Percentiles rank a stretch among this genome's conserved stretches.
Evolutionary conservation across 2,888 invertebrate species (phyloP).

Genomic region (Fabriciana adippe): DNA sequence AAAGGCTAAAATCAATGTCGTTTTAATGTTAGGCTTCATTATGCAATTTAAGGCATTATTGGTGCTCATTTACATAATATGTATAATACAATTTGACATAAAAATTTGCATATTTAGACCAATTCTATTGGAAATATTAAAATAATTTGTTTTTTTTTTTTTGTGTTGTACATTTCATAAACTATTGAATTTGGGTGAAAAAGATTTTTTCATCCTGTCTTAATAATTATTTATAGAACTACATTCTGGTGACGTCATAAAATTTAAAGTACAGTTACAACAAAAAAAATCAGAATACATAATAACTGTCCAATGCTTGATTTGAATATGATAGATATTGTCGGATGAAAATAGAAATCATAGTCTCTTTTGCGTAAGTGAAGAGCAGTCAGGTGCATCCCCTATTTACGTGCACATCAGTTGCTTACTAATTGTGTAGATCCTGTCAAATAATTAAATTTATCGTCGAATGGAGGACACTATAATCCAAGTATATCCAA

Average conservation of each 20-base stretch:
- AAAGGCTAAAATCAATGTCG: constrained; percentile 9
- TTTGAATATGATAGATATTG: too few species aligned
- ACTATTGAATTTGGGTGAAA: too few species aligned
- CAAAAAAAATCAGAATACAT: too few species aligned
- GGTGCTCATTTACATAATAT: neutral
- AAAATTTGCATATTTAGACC: too few species aligned
- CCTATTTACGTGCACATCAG: neutral
- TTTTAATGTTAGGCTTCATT: constrained; percentile 1
- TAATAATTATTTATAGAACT: too few species aligned
- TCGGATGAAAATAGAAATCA: neutral
- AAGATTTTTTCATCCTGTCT: too few species aligned
- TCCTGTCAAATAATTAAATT: neutral
- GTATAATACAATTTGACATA: neutral
- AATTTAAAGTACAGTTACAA: too few species aligned
- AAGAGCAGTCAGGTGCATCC: neutral
- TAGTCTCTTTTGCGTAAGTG: neutral
- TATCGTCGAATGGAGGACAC: neutral
- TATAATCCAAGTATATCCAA: constrained; percentile 8
- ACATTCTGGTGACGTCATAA: too few species aligned
- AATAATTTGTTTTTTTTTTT: too few species aligned
- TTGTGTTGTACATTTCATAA: too few species aligned
- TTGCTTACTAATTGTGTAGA: constrained; percentile 1
- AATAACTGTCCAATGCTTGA: too few species aligned
- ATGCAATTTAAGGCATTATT: constrained; percentile 1
- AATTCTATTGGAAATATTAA: too few species aligned